phyloP scores from a whole-genome alignment of 1,140 invertebrate genomes.

The Bemisia tabaci region DNA sequence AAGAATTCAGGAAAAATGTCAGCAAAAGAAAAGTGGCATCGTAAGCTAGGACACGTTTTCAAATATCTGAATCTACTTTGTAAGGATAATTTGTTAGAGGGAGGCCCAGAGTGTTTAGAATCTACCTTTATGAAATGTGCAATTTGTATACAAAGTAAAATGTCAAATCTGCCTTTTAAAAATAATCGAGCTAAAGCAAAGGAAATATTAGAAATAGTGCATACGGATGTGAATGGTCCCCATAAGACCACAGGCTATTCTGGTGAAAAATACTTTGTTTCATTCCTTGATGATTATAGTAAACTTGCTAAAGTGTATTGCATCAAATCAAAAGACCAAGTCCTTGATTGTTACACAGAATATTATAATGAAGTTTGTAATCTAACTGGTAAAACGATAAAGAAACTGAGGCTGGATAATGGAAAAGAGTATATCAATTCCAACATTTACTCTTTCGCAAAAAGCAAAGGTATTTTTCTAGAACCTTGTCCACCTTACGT shows the following conservation, averaged over 20 bases:
- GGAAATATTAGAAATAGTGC: too few relatives aligned
- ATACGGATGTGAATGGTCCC: constrained; percentile 9
- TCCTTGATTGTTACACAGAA: constrained; percentile 3
- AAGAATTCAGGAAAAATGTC: too few relatives aligned
- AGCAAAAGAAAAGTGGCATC: constrained; percentile 11
- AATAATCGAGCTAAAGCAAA: constrained; percentile 3
- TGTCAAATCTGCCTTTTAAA: neutral
- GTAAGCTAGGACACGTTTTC: constrained; percentile 19
- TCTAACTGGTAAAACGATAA: constrained; percentile 8
- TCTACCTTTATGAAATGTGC: constrained; percentile 7
- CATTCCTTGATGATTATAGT: constrained; percentile 15
- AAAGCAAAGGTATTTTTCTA: constrained; percentile 24
- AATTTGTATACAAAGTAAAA: constrained; percentile 6
- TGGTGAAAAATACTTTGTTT: constrained; percentile 7
- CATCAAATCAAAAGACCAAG: constrained; percentile 12
- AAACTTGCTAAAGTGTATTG: constrained; percentile 9
- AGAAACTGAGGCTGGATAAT: constrained; percentile 16
- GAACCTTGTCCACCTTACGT: constrained; percentile 24
- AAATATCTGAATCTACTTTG: constrained; percentile 17
- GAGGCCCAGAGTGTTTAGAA: neutral
- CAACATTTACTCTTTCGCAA: constrained; percentile 10
- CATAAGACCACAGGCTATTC: neutral
- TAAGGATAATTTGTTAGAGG: constrained; percentile 2
- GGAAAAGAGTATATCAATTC: constrained; percentile 16
- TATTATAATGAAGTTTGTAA: constrained; percentile 12